Evolutionary conservation across 2,797 vertebrate species (phyloP).

Genomic region (Varecia variegata): DNA sequence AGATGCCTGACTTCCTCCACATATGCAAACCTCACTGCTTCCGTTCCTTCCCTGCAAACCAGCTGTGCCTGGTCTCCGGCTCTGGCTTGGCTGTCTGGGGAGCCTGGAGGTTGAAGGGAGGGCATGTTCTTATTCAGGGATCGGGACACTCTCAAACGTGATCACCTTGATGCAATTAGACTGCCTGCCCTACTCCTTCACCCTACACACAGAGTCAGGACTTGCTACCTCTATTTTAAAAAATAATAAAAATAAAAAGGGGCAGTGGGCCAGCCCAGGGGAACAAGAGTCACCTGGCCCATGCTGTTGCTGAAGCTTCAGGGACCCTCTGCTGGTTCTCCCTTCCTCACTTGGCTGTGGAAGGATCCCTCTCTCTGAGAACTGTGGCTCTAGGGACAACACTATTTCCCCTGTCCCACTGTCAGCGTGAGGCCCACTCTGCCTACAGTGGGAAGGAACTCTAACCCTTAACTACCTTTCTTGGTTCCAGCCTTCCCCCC

Average conservation of each 20-base stretch:
- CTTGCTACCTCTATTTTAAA: not conserved
- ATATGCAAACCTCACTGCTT: not conserved
- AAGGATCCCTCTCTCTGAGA: not conserved
- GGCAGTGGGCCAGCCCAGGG: not conserved
- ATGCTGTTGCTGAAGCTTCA: not conserved
- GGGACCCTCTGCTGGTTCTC: not conserved
- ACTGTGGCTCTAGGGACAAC: not conserved
- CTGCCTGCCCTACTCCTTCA: not conserved
- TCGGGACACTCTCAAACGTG: not conserved
- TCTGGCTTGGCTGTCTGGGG: not conserved
- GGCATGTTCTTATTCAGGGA: not conserved
- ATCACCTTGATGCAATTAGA: not conserved
- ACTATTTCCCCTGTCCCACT: not conserved
- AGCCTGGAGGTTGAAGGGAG: not conserved
- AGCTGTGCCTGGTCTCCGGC: not conserved
- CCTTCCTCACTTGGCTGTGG: not conserved
- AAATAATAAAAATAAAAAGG: not conserved
- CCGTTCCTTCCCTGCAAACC: not conserved
- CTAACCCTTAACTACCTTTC: not conserved
- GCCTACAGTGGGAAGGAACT: not conserved
- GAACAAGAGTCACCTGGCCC: not conserved
- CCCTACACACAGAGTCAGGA: not conserved
- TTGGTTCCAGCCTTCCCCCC: not conserved
- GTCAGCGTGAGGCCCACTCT: not conserved
- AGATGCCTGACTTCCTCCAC: not conserved